Base-by-base conservation (phyloP, 1,140 invertebrate genomes). In the Cyphomyrmex costatus region DNA sequence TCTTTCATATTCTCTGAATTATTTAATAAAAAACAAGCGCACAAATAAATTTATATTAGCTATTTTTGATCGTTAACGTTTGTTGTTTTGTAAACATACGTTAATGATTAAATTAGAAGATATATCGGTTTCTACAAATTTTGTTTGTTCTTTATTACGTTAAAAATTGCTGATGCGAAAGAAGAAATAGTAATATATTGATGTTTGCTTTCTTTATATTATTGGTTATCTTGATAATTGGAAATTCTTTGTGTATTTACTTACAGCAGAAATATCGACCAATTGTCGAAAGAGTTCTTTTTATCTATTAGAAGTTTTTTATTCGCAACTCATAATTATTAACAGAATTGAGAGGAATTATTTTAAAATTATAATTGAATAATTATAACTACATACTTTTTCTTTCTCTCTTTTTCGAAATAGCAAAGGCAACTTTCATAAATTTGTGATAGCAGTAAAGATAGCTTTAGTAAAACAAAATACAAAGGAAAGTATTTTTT, bases 261-360 rank as follows among this genome's bases (percentile, higher is more conserved):
- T 63, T 63, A 61, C 14, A 63, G 60, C 60, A 63, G 27, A 30
- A 63, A 63, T 56, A 27, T 65, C 27, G 6, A 19, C 61, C 27
- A 65, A 36, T 65, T 71, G 16, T 24, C 24, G 6, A 71, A 51
- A 71, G 4, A 3, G 1, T 10, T 65, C 19, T 65, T n/a, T n/a
- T n/a, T n/a, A n/a, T 19, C 8, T 46, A 6, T 30, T 53, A 21
- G 27, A n/a, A 0, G 7, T 71, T 19, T 3, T 24, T 71, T 51
- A 19, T 30, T 21, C 8, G 8, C 2, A 30, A 46, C 3, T 71
- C 8, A 53, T 53, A n/a, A 51, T 19, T n/a, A 33, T 30, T 53
- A 71, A 30, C 5, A 30, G 27, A 51, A 42, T 42, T 42, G 36
- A 3, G n/a, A 7, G 58, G 1, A 19, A 30, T 71, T 27, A 53